A percentile compares a stretch with the other conserved stretches of the same genome.
These are phyloP conservation scores for Limnephilus auricula DNA, from an alignment of 2,888 invertebrate species.

Conservation along the genomic window DNA sequence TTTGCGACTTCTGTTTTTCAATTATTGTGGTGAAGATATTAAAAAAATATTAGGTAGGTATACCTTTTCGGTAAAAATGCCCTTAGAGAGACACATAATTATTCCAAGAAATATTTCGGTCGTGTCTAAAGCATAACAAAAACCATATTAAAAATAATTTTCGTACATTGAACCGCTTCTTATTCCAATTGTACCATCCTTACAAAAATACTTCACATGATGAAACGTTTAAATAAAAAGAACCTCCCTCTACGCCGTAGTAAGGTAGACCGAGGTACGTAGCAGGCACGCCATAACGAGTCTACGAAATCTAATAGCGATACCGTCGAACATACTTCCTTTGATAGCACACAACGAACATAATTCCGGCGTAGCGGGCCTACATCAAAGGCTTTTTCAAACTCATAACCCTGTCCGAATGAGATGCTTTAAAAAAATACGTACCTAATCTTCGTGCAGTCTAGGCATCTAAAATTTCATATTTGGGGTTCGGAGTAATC, in stretches of 20 bases:
- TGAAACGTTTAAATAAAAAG: background rate
- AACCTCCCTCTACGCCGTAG: background rate
- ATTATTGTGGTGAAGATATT: background rate
- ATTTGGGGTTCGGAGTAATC: background rate
- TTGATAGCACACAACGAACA: slow-evolving; percentile 36
- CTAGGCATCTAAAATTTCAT: background rate
- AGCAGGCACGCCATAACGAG: slow-evolving; percentile 27
- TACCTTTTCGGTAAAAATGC: background rate
- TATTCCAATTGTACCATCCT: background rate
- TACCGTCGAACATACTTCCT: slow-evolving; percentile 41
- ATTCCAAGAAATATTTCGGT: background rate
- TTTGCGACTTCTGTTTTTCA: too few relatives aligned
- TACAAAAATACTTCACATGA: background rate
- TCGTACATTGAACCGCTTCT: background rate
- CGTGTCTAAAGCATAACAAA: background rate
- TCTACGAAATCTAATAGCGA: slow-evolving; percentile 36
- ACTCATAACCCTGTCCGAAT: slow-evolving; percentile 32
- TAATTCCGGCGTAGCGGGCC: slow-evolving; percentile 32
- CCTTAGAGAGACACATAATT: background rate
- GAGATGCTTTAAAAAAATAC: slow-evolving; percentile 23
- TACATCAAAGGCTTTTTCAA: slow-evolving; percentile 49
- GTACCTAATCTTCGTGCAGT: slow-evolving; percentile 10
- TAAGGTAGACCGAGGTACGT: background rate
- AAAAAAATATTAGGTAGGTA: background rate
- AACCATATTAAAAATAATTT: background rate